Percentiles rank a stretch among this genome's conserved stretches.
These are phyloP conservation scores for Leptinotarsa defecta DNA, from an alignment of 1,140 invertebrate species.

Conservation along the genomic window DNA sequence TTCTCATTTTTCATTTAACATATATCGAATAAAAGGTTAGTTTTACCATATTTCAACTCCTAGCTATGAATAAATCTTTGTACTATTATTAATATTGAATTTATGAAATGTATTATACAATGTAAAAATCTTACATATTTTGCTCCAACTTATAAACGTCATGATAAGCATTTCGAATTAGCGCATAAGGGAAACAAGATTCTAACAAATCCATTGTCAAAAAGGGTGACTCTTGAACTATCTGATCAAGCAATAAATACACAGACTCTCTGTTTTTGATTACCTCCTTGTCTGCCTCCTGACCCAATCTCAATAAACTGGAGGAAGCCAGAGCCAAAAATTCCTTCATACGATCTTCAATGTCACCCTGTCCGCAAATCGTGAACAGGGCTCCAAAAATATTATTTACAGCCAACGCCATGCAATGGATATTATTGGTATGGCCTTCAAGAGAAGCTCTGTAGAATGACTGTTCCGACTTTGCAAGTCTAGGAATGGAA, in stretches of 20 bases:
- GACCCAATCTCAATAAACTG: conserved; percentile 88
- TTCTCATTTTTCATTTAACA: no score
- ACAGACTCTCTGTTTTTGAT: conserved; percentile 94
- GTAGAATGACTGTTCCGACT: conserved; percentile 87
- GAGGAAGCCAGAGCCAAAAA: conserved; percentile 96
- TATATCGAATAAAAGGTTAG: no score
- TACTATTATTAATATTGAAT: not conserved
- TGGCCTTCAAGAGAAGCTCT: conserved; percentile 91
- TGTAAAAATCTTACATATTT: conserved; percentile 36
- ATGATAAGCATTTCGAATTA: conserved; percentile 95
- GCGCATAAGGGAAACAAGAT: conserved; percentile 96
- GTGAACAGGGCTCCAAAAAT: conserved; percentile 97
- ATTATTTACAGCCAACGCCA: conserved; percentile 94
- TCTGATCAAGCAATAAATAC: conserved; percentile 92
- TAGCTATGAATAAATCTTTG: no score
- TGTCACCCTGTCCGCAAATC: conserved; percentile 91
- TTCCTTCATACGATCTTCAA: conserved; percentile 97
- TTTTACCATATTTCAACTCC: no score
- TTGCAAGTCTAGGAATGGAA: conserved; percentile 94
- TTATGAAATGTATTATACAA: conserved; percentile 18
- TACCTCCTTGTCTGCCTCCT: conserved; percentile 93
- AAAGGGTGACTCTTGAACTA: conserved; percentile 97
- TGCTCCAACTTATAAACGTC: conserved; percentile 91
- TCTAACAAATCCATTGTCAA: conserved; percentile 97
- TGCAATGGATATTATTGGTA: conserved; percentile 97